Percentiles rank a stretch among this genome's conserved stretches.
These are phyloP conservation scores for Chauna torquata DNA, from an alignment of 2,113 vertebrate genomes.

Conservation along the genomic window DNA sequence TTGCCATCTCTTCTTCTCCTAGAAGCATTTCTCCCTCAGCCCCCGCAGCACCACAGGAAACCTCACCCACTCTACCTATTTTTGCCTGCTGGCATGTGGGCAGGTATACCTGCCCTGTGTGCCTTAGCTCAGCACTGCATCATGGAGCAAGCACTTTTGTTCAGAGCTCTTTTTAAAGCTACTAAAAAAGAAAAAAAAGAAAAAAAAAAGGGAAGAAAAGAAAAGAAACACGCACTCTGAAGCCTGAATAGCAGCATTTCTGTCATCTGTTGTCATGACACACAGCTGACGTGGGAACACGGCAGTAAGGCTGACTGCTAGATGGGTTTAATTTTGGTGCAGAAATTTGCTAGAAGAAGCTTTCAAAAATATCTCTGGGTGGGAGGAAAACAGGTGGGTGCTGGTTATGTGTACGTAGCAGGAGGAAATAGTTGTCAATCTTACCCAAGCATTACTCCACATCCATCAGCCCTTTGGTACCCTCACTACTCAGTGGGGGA, in stretches of 20 bases:
- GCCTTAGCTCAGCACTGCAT: conserved; percentile 36
- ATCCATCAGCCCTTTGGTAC: conserved; percentile 47
- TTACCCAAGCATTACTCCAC: conserved; percentile 55
- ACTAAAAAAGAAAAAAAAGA: conserved; percentile 48
- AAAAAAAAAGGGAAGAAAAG: not conserved
- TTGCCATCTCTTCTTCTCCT: not conserved
- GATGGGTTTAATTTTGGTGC: conserved; percentile 78
- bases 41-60: conserved; percentile 44
- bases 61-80: conserved; percentile 52
- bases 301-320: conserved; percentile 73
- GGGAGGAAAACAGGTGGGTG: conserved; percentile 53
- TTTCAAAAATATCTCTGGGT: conserved; percentile 66
- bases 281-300: conserved; percentile 77
- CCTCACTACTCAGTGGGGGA: not conserved
- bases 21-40: conserved; percentile 21
- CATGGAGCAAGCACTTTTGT: conserved; percentile 56
- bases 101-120: conserved; percentile 37
- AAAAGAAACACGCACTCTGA: conserved; percentile 47
- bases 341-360: conserved; percentile 75
- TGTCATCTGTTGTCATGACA: conserved; percentile 81
- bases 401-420: conserved; percentile 55
- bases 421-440: conserved; percentile 69
- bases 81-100: conserved; percentile 56
- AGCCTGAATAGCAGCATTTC: conserved; percentile 75
- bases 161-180: conserved; percentile 71